Evolutionary conservation across 2,888 invertebrate species (phyloP), one percentile per base, ranked within the genome.

Genomic region (Tanaodytes sp.): DNA sequence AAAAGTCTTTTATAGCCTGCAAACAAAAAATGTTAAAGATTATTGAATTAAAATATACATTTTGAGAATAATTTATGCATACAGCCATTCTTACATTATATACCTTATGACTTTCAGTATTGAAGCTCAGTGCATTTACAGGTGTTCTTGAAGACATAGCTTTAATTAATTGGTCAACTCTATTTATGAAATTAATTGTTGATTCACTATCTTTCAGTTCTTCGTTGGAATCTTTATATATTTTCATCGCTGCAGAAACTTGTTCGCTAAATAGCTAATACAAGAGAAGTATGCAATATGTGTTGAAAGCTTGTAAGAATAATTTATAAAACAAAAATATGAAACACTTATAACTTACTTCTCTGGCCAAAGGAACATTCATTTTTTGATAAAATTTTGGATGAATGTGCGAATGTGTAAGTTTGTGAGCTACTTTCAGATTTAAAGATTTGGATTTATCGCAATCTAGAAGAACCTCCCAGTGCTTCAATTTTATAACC

Each of bases 311-410:
- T 27, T 9, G 5, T 9, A 27, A 27, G 27, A 8, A 27, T 27
- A 27, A 8, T 27, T 27, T 27, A 9, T 31, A 11, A 5, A 2
- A 12, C 31, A 48, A 16, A 33, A 33, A 18, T 33, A 18, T 42
- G 5, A 11, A 19, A n/a, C n/a, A n/a, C n/a, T n/a, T n/a, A n/a
- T n/a, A n/a, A n/a, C n/a, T 20, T 23, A 45, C 45, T 27, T 45
- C 12, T 27, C 4, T 16, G 14, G 45, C 45, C 16, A 45, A 27
- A 12, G 45, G 45, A 1, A 65, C 55, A 40, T 49, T 70, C 65
- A 70, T 70, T 62, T 71, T 71, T 31, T 62, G 65, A 40, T 51
- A 65, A 33, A 52, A 52, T 20, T 66, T 31, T 8, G 66, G 62
- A 14, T 42, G 15, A 1, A 71, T 42, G 39, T 66, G 71, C 6